phyloP scores from a whole-genome alignment of 2,113 vertebrate species.

The Gulo gulo region DNA sequence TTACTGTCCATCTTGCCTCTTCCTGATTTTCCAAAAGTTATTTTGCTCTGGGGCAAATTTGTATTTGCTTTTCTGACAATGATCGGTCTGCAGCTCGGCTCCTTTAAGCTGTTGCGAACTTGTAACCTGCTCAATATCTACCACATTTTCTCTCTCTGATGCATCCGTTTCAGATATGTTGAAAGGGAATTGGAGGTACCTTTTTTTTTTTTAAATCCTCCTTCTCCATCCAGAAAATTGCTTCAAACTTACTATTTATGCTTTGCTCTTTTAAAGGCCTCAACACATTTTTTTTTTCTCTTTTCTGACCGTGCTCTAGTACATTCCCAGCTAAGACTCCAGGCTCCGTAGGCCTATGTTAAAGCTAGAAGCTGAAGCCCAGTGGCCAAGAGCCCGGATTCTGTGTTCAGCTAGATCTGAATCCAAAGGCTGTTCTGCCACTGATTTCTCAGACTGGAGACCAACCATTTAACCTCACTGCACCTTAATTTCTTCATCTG shows the following conservation, averaged over 20 bases:
- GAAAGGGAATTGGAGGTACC: not conserved
- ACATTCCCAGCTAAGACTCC: not conserved
- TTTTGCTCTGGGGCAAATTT: constrained; percentile 78
- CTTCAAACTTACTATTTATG: not conserved
- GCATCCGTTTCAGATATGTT: not conserved
- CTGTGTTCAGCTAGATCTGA: not conserved
- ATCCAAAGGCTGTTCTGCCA: not conserved
- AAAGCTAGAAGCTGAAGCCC: not conserved
- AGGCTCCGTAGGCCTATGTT: not conserved
- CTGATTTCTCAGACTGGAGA: not conserved
- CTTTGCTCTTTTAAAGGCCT: constrained; percentile 17
- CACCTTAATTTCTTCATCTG: not conserved
- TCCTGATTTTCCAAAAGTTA: constrained; percentile 80
- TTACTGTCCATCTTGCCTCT: constrained; percentile 83
- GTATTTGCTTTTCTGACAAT: constrained; percentile 75
- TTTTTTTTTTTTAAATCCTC: not conserved
- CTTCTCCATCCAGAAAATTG: not conserved
- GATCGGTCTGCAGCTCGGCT: constrained; percentile 72
- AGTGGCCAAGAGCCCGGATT: not conserved
- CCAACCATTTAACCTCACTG: too few relatives aligned
- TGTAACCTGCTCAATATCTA: constrained; percentile 70
- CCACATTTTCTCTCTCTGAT: constrained; percentile 49
- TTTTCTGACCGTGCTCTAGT: not conserved
- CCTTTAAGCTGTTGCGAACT: constrained; percentile 71
- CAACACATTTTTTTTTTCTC: not conserved